phyloP scores from a whole-genome alignment of 2,113 vertebrate species.

The Lamprotornis superbus region DNA sequence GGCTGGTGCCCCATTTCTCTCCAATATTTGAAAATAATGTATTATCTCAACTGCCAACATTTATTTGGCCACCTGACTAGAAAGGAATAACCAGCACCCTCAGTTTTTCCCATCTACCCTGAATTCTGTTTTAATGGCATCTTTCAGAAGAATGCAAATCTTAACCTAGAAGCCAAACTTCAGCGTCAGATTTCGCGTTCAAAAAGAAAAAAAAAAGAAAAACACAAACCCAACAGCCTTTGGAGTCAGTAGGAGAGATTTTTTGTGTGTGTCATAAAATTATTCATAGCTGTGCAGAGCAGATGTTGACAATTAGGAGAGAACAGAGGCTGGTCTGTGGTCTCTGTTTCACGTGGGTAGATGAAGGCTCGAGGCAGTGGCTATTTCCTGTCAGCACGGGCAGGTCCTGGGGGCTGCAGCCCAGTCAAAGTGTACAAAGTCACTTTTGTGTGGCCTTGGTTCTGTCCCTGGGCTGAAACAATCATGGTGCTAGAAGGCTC shows the following conservation, averaged over 20 bases:
- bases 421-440: slow-evolving; percentile 42
- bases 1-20: background rate
- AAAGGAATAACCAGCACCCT: background rate
- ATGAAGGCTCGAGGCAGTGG: slow-evolving; percentile 64
- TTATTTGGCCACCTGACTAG: background rate
- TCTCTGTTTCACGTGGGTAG: slow-evolving; percentile 65
- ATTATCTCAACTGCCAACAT: background rate
- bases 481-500: background rate
- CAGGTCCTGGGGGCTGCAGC: slow-evolving; percentile 35
- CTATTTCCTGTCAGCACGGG: slow-evolving; percentile 65
- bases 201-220: background rate
- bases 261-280: slow-evolving; percentile 34
- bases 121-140: background rate
- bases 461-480: background rate
- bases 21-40: background rate
- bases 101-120: background rate
- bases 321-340: slow-evolving; percentile 71
- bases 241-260: slow-evolving; percentile 12
- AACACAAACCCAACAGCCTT: background rate
- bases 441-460: slow-evolving; percentile 55
- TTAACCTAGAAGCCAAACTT: background rate
- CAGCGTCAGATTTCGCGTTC: background rate
- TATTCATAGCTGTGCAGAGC: slow-evolving; percentile 64
- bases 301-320: slow-evolving; percentile 65
- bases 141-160: background rate